A percentile compares a stretch with the other conserved stretches of the same genome.
These are phyloP conservation scores for Archips crataeganus DNA, from an alignment of 2,888 invertebrate species.

Conservation along the genomic window DNA sequence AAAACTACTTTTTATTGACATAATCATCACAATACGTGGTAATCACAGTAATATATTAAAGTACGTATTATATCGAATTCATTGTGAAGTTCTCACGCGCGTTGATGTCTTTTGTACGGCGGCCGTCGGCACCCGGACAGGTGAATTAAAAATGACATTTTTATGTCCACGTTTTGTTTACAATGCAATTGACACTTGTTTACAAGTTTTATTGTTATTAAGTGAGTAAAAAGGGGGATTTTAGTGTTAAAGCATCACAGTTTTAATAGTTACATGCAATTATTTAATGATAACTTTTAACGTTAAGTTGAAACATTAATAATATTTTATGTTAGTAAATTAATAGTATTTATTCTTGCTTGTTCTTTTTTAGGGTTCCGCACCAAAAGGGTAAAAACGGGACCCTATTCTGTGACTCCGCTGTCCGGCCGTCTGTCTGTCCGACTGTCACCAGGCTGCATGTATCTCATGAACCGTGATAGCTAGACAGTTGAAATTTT, in stretches of 20 bases:
- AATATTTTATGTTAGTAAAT: no score
- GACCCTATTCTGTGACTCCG: no score
- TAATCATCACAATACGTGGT: background rate
- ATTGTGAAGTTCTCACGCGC: conserved; percentile 45
- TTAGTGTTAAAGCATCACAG: background rate
- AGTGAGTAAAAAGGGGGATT: background rate
- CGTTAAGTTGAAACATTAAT: no score
- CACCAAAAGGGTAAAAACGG: no score
- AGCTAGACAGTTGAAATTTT: no score
- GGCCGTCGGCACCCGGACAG: conserved; percentile 30
- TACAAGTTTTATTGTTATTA: background rate
- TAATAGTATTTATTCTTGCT: no score
- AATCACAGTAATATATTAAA: background rate
- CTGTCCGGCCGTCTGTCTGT: no score
- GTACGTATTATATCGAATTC: background rate
- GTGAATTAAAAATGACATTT: conserved; percentile 14
- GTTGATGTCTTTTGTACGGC: conserved; percentile 71
- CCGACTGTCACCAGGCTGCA: no score
- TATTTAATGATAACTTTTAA: no score
- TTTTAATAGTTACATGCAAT: background rate
- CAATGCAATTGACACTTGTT: background rate
- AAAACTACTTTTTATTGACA: background rate
- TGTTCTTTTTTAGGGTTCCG: no score
- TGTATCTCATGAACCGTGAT: no score
- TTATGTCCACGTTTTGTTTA: conserved; percentile 8